Evolutionary conservation across 2,113 vertebrate genomes (phyloP).

Genomic region (Hippocampus abdominalis): DNA sequence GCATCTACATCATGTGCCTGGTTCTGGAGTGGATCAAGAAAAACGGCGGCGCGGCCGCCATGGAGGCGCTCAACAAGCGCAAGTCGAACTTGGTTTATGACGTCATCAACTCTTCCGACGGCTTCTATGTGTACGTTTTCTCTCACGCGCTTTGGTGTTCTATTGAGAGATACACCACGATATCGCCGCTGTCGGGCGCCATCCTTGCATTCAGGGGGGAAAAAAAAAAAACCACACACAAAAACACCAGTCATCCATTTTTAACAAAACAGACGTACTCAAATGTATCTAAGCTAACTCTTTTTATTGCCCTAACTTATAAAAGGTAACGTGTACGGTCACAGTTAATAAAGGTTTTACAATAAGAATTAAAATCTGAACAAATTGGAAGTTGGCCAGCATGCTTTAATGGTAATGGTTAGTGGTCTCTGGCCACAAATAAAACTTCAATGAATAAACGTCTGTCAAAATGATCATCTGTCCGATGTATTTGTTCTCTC

Average conservation of each 20-base stretch:
- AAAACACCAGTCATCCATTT: no score
- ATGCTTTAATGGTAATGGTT: neutral
- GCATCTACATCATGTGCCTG: conserved; percentile 90
- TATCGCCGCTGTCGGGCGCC: neutral
- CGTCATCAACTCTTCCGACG: conserved; percentile 83
- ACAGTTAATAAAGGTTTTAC: neutral
- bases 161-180: neutral
- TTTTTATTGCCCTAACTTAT: no score
- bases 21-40: conserved; percentile 96
- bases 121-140: conserved; percentile 86
- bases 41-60: conserved; percentile 80
- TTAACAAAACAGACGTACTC: no score
- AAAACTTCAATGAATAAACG: neutral
- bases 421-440: no score
- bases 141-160: neutral
- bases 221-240: no score
- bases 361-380: neutral
- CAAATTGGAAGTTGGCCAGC: neutral
- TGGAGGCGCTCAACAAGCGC: conserved; percentile 81
- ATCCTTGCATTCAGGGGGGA: no score
- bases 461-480: neutral
- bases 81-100: conserved; percentile 89
- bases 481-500: neutral
- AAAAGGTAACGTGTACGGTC: neutral
- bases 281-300: no score